Percentiles rank a stretch among this genome's conserved stretches.
These are phyloP conservation scores for Coelopa pilipes DNA, from an alignment of 2,888 invertebrate genomes.

Conservation along the genomic window DNA sequence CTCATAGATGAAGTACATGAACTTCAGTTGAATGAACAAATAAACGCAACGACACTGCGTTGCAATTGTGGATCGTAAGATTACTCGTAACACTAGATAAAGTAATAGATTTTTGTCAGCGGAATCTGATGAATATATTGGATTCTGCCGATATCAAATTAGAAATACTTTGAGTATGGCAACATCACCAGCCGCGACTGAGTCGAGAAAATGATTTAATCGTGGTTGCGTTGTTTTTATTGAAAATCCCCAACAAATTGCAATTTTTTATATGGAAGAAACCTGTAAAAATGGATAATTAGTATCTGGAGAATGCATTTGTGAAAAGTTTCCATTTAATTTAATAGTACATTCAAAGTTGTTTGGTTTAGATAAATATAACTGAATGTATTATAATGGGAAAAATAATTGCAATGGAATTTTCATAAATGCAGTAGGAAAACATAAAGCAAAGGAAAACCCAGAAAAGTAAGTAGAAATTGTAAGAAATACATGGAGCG, in stretches of 20 bases:
- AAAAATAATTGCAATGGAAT: conserved; percentile 26
- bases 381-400: not conserved
- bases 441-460: conserved; percentile 11
- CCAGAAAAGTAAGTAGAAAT: conserved; percentile 27
- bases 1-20: too few relatives aligned
- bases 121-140: too few relatives aligned
- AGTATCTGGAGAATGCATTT: not conserved
- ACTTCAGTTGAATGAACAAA: too few relatives aligned
- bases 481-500: not conserved
- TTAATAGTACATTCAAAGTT: not conserved
- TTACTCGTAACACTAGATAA: too few relatives aligned
- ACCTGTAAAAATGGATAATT: not conserved
- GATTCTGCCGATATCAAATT: too few relatives aligned
- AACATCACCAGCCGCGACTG: too few relatives aligned
- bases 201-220: conserved; percentile 30
- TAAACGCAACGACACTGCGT: too few relatives aligned
- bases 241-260: conserved; percentile 15
- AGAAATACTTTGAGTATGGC: too few relatives aligned
- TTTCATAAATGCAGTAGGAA: conserved; percentile 33
- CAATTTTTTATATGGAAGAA: not conserved
- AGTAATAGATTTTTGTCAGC: too few relatives aligned
- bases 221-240: conserved; percentile 25
- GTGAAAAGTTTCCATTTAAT: not conserved
- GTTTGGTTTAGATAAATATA: not conserved
- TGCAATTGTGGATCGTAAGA: too few relatives aligned